Evolutionary conservation across 2,113 vertebrate genomes (phyloP), one percentile per base, ranked within the genome.

Genomic region (Pleuronectes platessa): DNA sequence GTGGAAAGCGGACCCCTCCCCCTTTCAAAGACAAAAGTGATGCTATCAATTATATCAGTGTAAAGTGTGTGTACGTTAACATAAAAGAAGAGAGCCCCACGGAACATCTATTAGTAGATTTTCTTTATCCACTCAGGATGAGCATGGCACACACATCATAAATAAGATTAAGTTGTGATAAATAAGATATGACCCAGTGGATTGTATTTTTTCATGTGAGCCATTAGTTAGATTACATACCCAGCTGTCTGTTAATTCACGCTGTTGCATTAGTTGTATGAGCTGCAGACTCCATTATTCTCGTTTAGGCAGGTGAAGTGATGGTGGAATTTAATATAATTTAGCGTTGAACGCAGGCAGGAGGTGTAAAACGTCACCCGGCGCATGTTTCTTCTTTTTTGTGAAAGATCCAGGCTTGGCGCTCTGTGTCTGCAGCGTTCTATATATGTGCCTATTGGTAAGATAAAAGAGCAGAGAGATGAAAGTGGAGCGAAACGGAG

Each of bases 401-500:
- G 1, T 87, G 69, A 86, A 84, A 62, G 76, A 82, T 83, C 76
- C 71, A n/a, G 58, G 70, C 69, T 68, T 35, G 17, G 61, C 62
- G 10, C 71, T 82, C 62, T 54, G 53, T 54, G 53, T 42, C 40
- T 42, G 40, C 40, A 42, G 40, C 12, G 40, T 12, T 12, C 70
- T 54, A n/a, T 54, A 85, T 89, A 87, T 61, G 72, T 65, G 86
- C 75, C 64, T 80, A 77, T 81, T 90, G 85, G 87, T 90, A 53
- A 92, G 90, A 91, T 93, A 86, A 92, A 91, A 93, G 90, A 88
- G 79, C 66, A 20, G 42, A 3, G 51, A 90, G 89, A 92, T 93
- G 84, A 91, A 92, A 92, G 91, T 60, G 61, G 68, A 84, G 76
- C 21, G 71, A 89, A 73, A 84, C 45, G 61, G 81, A 74, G 88